Evolutionary conservation across 1,140 invertebrate species (phyloP).

Genomic region (Brachionus sp.): DNA sequence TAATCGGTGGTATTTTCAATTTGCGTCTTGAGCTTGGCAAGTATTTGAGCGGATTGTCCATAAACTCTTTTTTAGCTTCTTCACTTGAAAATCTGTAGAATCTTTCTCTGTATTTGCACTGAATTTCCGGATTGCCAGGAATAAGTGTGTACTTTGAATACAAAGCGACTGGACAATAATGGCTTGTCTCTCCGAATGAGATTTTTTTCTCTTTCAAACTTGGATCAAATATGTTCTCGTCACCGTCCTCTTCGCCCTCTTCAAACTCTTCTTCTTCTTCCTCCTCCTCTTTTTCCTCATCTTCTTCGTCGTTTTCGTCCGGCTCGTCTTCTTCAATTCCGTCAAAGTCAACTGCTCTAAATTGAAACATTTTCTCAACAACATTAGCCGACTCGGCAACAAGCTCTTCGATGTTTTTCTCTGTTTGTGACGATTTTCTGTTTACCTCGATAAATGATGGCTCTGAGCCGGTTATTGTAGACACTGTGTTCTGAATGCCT

Average conservation of each 20-base stretch:
- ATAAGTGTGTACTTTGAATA: conserved; percentile 54
- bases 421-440: conserved; percentile 47
- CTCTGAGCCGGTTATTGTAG: conserved; percentile 8
- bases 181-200: conserved; percentile 56
- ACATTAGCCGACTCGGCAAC: not conserved
- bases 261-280: conserved; percentile 54
- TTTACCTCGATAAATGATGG: not conserved
- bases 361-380: conserved; percentile 38
- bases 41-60: conserved; percentile 53
- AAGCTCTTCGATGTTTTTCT: conserved; percentile 45
- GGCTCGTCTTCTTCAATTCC: conserved; percentile 31
- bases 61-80: conserved; percentile 55
- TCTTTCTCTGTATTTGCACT: conserved; percentile 56
- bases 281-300: conserved; percentile 15
- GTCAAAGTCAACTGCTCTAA: not conserved
- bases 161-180: conserved; percentile 58
- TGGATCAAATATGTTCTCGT: conserved; percentile 55
- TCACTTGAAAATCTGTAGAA: conserved; percentile 56
- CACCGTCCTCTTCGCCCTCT: conserved; percentile 57
- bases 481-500: not conserved
- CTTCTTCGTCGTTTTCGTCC: conserved; percentile 47
- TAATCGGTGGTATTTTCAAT: conserved; percentile 52
- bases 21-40: conserved; percentile 45
- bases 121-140: conserved; percentile 58
- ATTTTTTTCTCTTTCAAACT: conserved; percentile 54